Conservation (phyloP, 1,140 invertebrate species). For the Octopus bimaculoides region DNA sequence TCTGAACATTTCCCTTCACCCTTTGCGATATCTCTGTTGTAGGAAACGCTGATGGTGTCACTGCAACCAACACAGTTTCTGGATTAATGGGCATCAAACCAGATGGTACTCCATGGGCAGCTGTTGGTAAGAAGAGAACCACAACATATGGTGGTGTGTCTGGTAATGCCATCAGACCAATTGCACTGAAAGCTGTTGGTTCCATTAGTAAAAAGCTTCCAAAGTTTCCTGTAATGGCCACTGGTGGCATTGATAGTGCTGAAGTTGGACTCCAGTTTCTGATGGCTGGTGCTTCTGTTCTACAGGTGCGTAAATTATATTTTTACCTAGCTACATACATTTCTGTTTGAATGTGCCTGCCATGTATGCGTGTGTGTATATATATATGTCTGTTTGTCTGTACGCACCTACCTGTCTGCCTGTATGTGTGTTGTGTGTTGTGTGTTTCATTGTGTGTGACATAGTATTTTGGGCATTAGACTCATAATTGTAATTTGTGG, state of each 20-base stretch:
- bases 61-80: conserved; percentile 94
- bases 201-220: conserved; percentile 79
- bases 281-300: conserved; percentile 81
- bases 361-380: neutral
- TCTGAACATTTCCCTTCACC: too few relatives aligned
- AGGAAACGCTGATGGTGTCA: conserved; percentile 90
- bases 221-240: conserved; percentile 88
- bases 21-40: neutral
- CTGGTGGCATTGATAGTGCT: conserved; percentile 93
- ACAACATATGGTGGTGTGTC: conserved; percentile 97
- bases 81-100: conserved; percentile 85
- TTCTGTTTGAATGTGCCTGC: neutral
- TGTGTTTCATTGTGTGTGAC: too few relatives aligned
- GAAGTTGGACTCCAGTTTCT: conserved; percentile 91
- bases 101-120: conserved; percentile 85
- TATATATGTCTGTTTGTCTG: too few relatives aligned
- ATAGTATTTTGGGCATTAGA: too few relatives aligned
- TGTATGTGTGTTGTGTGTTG: too few relatives aligned
- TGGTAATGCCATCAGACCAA: conserved; percentile 91
- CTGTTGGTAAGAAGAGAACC: conserved; percentile 73
- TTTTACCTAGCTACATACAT: neutral
- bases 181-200: conserved; percentile 86
- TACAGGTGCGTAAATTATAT: conserved; percentile 69
- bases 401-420: too few relatives aligned
- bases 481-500: too few relatives aligned